Percentiles rank a stretch among this genome's conserved stretches.
These are phyloP conservation scores for Macroramphosus scolopax DNA, from an alignment of 2,797 vertebrate species.

Conservation along the genomic window DNA sequence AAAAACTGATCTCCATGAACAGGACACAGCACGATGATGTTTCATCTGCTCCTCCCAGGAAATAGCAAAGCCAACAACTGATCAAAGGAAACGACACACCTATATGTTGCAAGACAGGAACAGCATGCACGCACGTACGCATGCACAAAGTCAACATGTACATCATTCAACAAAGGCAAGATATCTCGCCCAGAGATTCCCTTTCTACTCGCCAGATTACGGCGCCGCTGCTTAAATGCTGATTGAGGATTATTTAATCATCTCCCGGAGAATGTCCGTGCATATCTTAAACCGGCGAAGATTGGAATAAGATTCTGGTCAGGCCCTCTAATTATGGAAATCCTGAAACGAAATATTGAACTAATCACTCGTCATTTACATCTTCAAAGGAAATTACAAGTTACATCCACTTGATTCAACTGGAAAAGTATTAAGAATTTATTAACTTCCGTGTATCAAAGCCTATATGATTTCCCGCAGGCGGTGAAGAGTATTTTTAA, in stretches of 20 bases:
- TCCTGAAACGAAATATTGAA: constrained; percentile 65
- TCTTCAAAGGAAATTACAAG: constrained; percentile 56
- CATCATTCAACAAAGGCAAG: constrained; percentile 51
- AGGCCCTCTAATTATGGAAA: constrained; percentile 75
- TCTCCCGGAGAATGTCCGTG: constrained; percentile 65
- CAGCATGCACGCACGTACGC: constrained; percentile 11
- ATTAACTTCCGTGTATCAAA: constrained; percentile 37
- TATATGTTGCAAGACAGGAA: constrained; percentile 20
- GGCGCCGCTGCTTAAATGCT: constrained; percentile 64
- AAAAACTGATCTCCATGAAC: no score
- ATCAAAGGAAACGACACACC: constrained; percentile 41
- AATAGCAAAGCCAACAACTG: constrained; percentile 27
- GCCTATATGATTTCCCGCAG: constrained; percentile 30
- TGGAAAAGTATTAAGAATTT: constrained; percentile 39
- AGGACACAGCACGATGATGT: no score
- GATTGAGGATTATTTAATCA: constrained; percentile 76
- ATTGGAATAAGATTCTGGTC: constrained; percentile 67
- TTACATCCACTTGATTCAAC: constrained; percentile 49
- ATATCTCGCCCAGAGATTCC: constrained; percentile 51
- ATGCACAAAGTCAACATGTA: constrained; percentile 33
- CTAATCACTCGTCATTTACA: constrained; percentile 70
- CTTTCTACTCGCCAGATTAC: constrained; percentile 63
- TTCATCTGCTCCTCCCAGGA: constrained; percentile 37
- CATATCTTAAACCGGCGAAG: constrained; percentile 69
- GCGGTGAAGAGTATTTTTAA: constrained; percentile 33